A percentile compares a stretch with the other conserved stretches of the same genome.
Conservation (phyloP, 2,888 invertebrate genomes). For the Temnothorax rugatulus region DNA sequence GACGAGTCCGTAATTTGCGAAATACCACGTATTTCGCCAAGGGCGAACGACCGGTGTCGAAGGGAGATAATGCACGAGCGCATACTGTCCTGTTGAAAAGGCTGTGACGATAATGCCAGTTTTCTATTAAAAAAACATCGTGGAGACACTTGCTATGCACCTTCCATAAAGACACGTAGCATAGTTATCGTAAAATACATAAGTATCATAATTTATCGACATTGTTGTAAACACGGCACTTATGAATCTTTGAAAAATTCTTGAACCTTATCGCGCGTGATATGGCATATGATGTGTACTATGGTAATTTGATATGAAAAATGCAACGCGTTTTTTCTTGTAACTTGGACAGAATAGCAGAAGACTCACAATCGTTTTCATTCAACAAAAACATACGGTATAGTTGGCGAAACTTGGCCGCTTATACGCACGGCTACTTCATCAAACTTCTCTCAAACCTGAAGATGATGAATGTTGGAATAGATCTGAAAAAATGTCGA, state of each 20-base stretch:
- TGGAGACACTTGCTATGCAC: constrained; percentile 10
- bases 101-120: constrained; percentile 24
- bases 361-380: neutral
- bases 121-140: constrained; percentile 2
- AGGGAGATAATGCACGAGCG: constrained; percentile 58
- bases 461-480: neutral
- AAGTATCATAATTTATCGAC: neutral
- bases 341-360: constrained; percentile 6
- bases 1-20: constrained; percentile 77
- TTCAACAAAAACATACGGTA: neutral
- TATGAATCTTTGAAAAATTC: constrained; percentile 31
- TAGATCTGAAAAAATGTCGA: constrained; percentile 13
- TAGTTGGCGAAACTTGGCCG: neutral
- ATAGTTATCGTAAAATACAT: neutral
- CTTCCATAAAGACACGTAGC: constrained; percentile 22
- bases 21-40: constrained; percentile 75
- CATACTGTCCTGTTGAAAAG: constrained; percentile 23
- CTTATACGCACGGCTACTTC: neutral
- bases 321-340: neutral
- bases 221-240: neutral
- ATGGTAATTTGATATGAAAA: constrained; percentile 27
- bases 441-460: neutral
- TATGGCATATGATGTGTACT: neutral
- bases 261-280: neutral
- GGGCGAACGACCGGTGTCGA: constrained; percentile 69